Conservation (phyloP, 2,888 invertebrate species). For the Ophion slaviceki region DNA sequence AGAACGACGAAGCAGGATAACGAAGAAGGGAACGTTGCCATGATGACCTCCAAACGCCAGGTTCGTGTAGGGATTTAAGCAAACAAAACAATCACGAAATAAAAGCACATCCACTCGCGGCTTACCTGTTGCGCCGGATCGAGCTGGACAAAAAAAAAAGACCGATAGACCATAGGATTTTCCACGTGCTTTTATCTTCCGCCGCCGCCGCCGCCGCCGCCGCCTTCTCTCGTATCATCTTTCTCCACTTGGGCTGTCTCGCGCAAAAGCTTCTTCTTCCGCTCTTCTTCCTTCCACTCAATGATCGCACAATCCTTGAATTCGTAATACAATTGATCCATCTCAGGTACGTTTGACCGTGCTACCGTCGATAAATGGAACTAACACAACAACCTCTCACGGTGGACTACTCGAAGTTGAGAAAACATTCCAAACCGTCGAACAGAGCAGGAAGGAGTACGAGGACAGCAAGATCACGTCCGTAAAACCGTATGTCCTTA, state of each 20-base stretch:
- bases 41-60: constrained; percentile 82
- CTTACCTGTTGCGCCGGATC: constrained; percentile 48
- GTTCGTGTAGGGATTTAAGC: constrained; percentile 75
- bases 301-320: constrained; percentile 46
- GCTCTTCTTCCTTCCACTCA: background rate
- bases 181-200: constrained; percentile 30
- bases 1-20: constrained; percentile 58
- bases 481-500: constrained; percentile 74
- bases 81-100: constrained; percentile 51
- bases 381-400: constrained; percentile 87
- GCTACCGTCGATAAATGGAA: constrained; percentile 88
- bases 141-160: constrained; percentile 41
- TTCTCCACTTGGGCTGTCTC: constrained; percentile 43
- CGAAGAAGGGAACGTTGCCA: constrained; percentile 70
- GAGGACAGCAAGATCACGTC: constrained; percentile 80
- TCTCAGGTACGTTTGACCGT: constrained; percentile 88
- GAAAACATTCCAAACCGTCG: constrained; percentile 89
- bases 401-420: constrained; percentile 91
- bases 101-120: constrained; percentile 11
- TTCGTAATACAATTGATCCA: constrained; percentile 83
- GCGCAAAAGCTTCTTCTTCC: constrained; percentile 38
- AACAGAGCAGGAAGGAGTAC: constrained; percentile 85
- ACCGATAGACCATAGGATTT: constrained; percentile 57
- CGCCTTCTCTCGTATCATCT: constrained; percentile 31
- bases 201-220: background rate